A percentile compares a stretch with the other conserved stretches of the same genome.
Conservation (phyloP, 2,888 invertebrate species). For the Tetramorium bicarinatum region DNA sequence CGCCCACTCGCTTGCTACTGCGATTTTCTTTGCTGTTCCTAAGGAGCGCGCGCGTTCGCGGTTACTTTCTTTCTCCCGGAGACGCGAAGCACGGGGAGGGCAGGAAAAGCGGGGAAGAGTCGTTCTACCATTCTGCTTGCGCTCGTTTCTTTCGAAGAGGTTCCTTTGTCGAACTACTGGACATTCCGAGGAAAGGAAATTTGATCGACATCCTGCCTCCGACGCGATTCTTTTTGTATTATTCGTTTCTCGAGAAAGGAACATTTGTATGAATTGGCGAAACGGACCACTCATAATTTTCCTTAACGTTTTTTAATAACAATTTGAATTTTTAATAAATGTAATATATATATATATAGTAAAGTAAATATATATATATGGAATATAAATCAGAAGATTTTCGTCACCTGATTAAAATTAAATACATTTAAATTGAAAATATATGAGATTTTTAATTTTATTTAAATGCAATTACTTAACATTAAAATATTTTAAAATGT, state of each 20-base stretch:
- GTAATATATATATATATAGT: not conserved
- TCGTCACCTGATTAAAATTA: not conserved
- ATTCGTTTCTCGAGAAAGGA: not conserved
- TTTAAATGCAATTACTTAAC: not conserved
- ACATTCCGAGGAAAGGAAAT: slow-evolving; percentile 40
- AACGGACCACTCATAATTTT: not conserved
- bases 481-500: not conserved
- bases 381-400: not conserved
- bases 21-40: slow-evolving; percentile 72
- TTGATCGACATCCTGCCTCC: slow-evolving; percentile 43
- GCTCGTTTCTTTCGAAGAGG: slow-evolving; percentile 37
- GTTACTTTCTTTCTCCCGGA: slow-evolving; percentile 57
- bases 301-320: not conserved
- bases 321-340: not conserved
- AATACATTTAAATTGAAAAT: slow-evolving; percentile 1
- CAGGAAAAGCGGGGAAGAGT: slow-evolving; percentile 41
- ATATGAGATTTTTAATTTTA: not conserved
- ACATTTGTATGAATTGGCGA: not conserved
- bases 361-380: not conserved
- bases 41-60: slow-evolving; percentile 68
- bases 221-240: slow-evolving; percentile 25
- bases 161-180: slow-evolving; percentile 46
- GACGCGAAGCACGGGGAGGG: not conserved
- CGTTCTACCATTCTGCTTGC: slow-evolving; percentile 43
- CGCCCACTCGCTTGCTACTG: slow-evolving; percentile 56